Evolutionary conservation across 2,113 vertebrate genomes (phyloP).

Genomic region (Sakesphorus luctuosus): DNA sequence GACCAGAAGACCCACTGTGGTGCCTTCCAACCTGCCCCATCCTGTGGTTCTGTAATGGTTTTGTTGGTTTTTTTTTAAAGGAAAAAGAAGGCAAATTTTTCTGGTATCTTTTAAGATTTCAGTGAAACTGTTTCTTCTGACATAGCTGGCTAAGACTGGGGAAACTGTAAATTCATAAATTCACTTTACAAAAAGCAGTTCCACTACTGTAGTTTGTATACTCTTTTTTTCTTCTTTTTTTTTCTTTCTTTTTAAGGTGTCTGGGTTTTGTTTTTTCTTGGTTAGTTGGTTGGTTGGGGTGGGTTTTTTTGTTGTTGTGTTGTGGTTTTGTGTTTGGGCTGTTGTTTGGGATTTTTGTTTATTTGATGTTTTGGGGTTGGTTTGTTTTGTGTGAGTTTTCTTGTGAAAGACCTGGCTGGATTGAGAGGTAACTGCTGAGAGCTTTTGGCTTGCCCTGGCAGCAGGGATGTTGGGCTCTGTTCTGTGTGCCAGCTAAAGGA

Average conservation of each 20-base stretch:
- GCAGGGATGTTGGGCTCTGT: not conserved
- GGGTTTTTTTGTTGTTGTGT: too few species aligned
- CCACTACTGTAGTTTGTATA: not conserved
- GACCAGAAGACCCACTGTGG: not conserved
- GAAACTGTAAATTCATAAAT: not conserved
- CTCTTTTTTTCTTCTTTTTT: rapidly evolving
- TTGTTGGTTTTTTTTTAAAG: not conserved
- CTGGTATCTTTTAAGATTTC: not conserved
- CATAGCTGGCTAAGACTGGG: not conserved
- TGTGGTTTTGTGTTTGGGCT: too few species aligned
- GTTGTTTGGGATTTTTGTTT: too few species aligned
- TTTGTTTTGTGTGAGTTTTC: too few species aligned
- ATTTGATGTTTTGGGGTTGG: too few species aligned
- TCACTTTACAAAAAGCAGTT: not conserved
- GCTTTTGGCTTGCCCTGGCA: not conserved
- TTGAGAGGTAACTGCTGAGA: not conserved
- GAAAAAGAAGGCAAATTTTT: not conserved
- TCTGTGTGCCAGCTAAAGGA: not conserved
- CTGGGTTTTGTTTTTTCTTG: too few species aligned
- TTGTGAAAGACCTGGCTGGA: not conserved
- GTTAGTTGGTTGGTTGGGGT: not conserved
- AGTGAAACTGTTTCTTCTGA: not conserved
- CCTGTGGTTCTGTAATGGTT: not conserved
- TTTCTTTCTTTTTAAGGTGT: too few species aligned
- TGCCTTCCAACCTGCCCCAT: not conserved